A percentile compares a stretch with the other conserved stretches of the same genome.
Conservation (phyloP, 2,113 vertebrate species). For the Orycteropus afer region DNA sequence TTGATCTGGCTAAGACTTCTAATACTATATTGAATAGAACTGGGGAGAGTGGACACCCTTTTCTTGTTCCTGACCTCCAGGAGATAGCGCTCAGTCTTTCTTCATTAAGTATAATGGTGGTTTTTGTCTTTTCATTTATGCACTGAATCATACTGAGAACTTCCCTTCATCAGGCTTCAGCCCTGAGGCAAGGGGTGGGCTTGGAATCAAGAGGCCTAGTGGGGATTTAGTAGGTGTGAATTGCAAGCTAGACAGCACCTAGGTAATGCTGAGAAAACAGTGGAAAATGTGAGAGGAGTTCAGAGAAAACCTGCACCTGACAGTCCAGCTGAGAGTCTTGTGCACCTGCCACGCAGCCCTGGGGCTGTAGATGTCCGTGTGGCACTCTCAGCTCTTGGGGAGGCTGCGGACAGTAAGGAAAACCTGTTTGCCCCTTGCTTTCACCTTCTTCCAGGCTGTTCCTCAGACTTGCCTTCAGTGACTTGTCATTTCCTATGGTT, state of each 20-base stretch:
- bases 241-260: neutral
- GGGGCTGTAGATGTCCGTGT: accelerated
- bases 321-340: neutral
- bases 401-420: neutral
- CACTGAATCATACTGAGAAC: no score
- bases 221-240: neutral
- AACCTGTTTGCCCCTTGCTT: neutral
- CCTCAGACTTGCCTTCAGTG: neutral
- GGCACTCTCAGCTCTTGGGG: neutral
- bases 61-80: no score
- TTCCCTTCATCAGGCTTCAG: no score
- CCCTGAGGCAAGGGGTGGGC: neutral
- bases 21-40: no score
- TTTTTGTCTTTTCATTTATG: no score
- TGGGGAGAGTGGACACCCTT: no score
- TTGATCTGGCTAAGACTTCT: no score
- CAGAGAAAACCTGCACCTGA: accelerated
- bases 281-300: neutral
- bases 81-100: no score
- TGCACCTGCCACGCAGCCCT: accelerated
- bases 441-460: neutral
- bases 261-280: neutral
- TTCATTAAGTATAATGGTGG: no score
- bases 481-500: neutral
- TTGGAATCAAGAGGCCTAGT: neutral